These are phyloP conservation scores for Diachasma alloeum DNA, from an alignment of 1,140 invertebrate species.

Conservation along the genomic window DNA sequence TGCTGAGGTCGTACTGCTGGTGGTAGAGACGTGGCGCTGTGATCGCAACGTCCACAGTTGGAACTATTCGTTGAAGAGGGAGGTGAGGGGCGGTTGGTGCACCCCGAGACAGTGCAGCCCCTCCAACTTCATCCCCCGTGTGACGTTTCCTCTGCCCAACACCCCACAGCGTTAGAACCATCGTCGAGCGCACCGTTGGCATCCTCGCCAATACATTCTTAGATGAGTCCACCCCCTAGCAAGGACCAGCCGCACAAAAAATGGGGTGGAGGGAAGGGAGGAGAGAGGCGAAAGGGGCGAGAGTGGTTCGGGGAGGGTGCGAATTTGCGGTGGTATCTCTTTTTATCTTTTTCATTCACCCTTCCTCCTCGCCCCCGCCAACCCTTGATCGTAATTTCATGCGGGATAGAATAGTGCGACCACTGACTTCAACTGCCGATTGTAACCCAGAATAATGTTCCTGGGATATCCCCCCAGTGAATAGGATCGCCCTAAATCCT, in stretches of 20 bases:
- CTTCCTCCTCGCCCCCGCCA: background rate
- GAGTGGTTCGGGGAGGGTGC: background rate
- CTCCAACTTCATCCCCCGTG: slow-evolving; percentile 34
- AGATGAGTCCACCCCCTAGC: slow-evolving; percentile 4
- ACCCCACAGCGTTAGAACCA: slow-evolving; percentile 34
- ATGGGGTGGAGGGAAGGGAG: background rate
- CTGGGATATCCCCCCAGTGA: background rate
- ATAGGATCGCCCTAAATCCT: slow-evolving; percentile 7
- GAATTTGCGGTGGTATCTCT: slow-evolving; percentile 24
- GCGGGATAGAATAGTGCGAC: background rate
- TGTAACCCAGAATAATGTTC: slow-evolving; percentile 8
- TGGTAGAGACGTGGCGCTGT: slow-evolving; percentile 56
- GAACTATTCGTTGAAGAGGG: slow-evolving; percentile 36
- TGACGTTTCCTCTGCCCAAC: slow-evolving; percentile 7
- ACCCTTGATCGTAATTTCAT: slow-evolving; percentile 21
- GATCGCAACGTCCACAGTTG: slow-evolving; percentile 47
- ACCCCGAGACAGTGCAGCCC: slow-evolving; percentile 27
- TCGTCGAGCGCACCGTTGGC: slow-evolving; percentile 28
- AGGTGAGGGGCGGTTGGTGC: background rate
- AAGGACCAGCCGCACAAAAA: background rate
- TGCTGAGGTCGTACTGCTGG: slow-evolving; percentile 59
- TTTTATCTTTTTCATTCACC: slow-evolving; percentile 8
- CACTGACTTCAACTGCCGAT: slow-evolving; percentile 10
- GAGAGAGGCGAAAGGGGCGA: background rate
- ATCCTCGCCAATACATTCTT: slow-evolving; percentile 25